A percentile compares a stretch with the other conserved stretches of the same genome.
phyloP scores from a whole-genome alignment of 1,140 invertebrate species.

The Drosophila parvula region DNA sequence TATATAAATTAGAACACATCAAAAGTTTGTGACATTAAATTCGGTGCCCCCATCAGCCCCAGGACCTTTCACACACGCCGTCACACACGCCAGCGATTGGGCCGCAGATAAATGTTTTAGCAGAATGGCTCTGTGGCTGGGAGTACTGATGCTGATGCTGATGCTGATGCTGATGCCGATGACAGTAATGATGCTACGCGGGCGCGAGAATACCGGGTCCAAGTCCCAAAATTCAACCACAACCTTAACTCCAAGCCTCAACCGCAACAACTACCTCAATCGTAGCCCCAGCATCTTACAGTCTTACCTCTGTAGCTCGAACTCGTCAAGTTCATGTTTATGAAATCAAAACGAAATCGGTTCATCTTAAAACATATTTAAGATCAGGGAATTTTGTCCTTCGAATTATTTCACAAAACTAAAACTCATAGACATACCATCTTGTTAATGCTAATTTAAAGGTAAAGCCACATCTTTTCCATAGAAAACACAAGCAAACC shows the following conservation, averaged over 20 bases:
- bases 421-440: not conserved
- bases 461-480: not conserved
- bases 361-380: not conserved
- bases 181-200: slow-evolving; percentile 53
- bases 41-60: slow-evolving; percentile 9
- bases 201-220: slow-evolving; percentile 11
- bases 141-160: slow-evolving; percentile 15
- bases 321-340: not conserved
- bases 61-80: not conserved
- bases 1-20: slow-evolving; percentile 75
- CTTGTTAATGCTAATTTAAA: not conserved
- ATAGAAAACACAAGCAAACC: not conserved
- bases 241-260: not conserved
- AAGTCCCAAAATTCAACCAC: slow-evolving; percentile 4
- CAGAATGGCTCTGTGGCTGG: slow-evolving; percentile 57
- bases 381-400: not conserved
- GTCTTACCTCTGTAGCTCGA: not conserved
- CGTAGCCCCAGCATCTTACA: not conserved
- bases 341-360: not conserved
- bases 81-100: slow-evolving; percentile 37
- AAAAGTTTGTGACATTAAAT: slow-evolving; percentile 76
- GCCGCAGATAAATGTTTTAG: slow-evolving; percentile 73
- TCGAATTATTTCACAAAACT: not conserved
- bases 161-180: slow-evolving; percentile 38
- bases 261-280: slow-evolving; percentile 16